Percentiles rank a stretch among this genome's conserved stretches.
phyloP scores from a whole-genome alignment of 64 coral and sea anemone species.

The Actinia equina region DNA sequence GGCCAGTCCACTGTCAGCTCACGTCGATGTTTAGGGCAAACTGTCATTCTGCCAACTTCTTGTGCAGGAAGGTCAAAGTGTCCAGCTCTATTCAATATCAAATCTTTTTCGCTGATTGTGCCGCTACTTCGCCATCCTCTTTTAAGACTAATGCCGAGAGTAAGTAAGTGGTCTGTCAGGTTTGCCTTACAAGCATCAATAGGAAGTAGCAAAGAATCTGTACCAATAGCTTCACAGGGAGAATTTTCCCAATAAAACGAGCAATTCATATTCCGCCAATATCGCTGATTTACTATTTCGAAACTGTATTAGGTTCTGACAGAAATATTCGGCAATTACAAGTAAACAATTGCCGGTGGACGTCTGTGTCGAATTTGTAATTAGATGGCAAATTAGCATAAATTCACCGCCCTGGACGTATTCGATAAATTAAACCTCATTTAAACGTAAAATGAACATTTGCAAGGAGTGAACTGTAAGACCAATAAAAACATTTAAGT shows the following conservation, averaged over 20 bases:
- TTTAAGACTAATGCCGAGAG: conserved; percentile 44
- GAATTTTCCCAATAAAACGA: conserved; percentile 25
- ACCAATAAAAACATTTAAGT: no score
- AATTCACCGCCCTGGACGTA: no score
- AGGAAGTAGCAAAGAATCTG: conserved; percentile 29
- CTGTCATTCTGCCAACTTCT: conserved; percentile 24
- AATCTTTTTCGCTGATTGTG: conserved; percentile 47
- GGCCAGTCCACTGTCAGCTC: conserved; percentile 35
- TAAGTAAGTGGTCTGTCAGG: conserved; percentile 34
- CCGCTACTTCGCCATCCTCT: conserved; percentile 37
- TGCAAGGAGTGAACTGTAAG: no score
- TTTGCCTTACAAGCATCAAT: conserved; percentile 40
- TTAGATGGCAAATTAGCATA: no score
- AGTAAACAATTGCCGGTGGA: no score
- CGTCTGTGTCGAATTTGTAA: no score
- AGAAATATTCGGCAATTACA: no score
- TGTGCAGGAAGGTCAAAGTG: conserved; percentile 34
- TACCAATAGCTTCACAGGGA: conserved; percentile 47
- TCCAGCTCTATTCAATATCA: conserved; percentile 61
- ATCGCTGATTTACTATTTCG: no score
- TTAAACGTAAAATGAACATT: no score
- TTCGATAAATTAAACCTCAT: no score
- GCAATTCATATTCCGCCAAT: conserved; percentile 21
- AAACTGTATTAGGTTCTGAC: no score
- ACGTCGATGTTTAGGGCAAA: conserved; percentile 45